Evolutionary conservation across 2,888 invertebrate genomes (phyloP).

Genomic region (Stenodema calcarata): DNA sequence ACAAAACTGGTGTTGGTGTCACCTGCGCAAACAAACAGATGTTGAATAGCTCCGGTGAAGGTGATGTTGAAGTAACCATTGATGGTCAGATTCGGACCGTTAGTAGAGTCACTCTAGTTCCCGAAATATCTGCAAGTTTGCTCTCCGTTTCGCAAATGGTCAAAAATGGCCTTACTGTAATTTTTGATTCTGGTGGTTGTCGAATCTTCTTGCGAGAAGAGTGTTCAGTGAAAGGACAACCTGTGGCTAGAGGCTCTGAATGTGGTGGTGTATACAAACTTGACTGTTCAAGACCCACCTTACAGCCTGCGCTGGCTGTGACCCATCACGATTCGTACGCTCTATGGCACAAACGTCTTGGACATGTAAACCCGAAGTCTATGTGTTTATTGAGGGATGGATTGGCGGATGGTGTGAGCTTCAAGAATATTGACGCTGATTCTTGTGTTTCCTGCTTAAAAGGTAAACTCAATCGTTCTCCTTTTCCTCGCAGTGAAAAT

Average conservation of each 20-base stretch:
- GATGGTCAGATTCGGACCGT: background rate
- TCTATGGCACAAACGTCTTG: conserved; percentile 22
- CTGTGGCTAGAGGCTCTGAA: background rate
- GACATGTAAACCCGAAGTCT: background rate
- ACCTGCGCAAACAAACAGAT: background rate
- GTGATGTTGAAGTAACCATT: background rate
- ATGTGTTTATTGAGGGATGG: background rate
- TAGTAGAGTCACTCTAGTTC: background rate
- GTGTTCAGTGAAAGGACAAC: background rate
- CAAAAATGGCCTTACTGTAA: background rate
- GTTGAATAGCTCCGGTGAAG: background rate
- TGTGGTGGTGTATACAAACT: background rate
- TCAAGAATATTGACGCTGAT: background rate
- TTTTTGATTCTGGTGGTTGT: background rate
- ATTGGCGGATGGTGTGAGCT: background rate
- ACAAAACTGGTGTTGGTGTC: background rate
- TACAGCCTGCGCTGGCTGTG: too few relatives aligned
- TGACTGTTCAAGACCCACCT: background rate
- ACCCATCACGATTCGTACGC: background rate
- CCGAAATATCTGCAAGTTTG: background rate
- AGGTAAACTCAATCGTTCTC: background rate
- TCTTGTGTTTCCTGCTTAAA: background rate
- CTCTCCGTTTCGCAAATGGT: background rate
- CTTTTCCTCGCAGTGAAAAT: background rate
- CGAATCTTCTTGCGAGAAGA: background rate